A percentile compares a stretch with the other conserved stretches of the same genome.
phyloP scores from a whole-genome alignment of 1,140 invertebrate genomes.

The Nasonia vitripennis region DNA sequence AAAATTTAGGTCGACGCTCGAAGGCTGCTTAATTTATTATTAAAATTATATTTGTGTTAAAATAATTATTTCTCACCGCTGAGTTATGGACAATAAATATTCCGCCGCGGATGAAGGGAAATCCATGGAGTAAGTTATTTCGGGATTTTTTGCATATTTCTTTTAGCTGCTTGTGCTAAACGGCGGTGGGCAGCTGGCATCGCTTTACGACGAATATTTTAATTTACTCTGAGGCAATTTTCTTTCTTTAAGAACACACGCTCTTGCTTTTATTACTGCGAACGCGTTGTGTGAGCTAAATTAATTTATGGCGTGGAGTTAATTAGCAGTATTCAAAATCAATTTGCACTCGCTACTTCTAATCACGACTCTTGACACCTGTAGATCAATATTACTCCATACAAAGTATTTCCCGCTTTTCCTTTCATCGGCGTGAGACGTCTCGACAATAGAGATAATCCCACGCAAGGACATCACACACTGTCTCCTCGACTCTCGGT shows the following conservation, averaged over 20 bases:
- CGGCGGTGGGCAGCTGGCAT: background rate
- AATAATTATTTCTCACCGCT: constrained; percentile 22
- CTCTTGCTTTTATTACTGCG: background rate
- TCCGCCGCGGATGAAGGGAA: background rate
- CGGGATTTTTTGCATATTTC: constrained; percentile 7
- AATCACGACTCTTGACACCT: background rate
- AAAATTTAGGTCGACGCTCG: background rate
- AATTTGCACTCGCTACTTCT: background rate
- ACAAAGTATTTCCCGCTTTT: background rate
- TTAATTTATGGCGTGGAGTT: background rate
- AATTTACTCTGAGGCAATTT: constrained; percentile 21
- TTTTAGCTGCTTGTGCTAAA: no score
- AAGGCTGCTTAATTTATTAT: constrained; percentile 31
- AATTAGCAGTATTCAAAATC: background rate
- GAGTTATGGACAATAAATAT: constrained; percentile 41
- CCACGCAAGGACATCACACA: background rate
- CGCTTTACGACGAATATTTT: background rate
- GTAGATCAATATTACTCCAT: no score
- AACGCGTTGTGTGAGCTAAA: background rate
- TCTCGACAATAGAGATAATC: background rate
- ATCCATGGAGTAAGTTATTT: background rate
- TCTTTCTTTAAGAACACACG: background rate
- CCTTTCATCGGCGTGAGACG: background rate
- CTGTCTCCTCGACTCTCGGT: background rate
- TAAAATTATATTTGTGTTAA: constrained; percentile 39